Evolutionary conservation across 2,888 invertebrate species (phyloP).

Genomic region (Cataglyphis albicans): DNA sequence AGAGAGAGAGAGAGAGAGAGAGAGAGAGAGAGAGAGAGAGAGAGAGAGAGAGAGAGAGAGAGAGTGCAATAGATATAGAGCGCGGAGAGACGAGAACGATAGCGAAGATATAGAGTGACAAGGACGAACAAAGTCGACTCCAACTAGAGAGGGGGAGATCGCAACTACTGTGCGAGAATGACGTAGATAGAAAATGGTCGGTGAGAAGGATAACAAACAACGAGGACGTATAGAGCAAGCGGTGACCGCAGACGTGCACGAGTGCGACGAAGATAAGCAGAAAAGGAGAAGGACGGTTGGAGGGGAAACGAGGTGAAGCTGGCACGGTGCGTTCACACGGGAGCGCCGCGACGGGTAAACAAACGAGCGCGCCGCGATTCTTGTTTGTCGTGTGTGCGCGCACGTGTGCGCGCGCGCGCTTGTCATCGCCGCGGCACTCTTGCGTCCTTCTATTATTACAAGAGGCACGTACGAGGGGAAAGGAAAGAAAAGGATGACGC

Average conservation of each 20-base stretch:
- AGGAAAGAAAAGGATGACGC: constrained; percentile 7
- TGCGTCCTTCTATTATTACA: constrained; percentile 71
- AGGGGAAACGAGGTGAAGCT: constrained; percentile 48
- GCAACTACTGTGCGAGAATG: background rate
- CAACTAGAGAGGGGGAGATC: background rate
- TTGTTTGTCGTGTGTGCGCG: constrained; percentile 49
- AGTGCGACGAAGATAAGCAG: constrained; percentile 41
- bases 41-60: background rate
- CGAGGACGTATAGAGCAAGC: constrained; percentile 48
- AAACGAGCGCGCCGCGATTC: constrained; percentile 65
- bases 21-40: constrained; percentile 58
- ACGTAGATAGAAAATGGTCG: constrained; percentile 51
- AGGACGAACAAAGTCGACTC: constrained; percentile 48
- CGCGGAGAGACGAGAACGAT: background rate
- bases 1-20: background rate
- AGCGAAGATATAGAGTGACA: constrained; percentile 53
- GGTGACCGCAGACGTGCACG: constrained; percentile 54
- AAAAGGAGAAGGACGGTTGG: constrained; percentile 44
- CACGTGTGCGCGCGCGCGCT: constrained; percentile 48
- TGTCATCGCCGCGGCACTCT: constrained; percentile 50
- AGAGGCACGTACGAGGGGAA: constrained; percentile 53
- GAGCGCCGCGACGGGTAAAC: constrained; percentile 71
- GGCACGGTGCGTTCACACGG: constrained; percentile 66
- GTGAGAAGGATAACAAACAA: constrained; percentile 40
- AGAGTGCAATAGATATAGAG: background rate